Evolutionary conservation across 2,113 vertebrate genomes (phyloP).

Genomic region (Globicephala melas): DNA sequence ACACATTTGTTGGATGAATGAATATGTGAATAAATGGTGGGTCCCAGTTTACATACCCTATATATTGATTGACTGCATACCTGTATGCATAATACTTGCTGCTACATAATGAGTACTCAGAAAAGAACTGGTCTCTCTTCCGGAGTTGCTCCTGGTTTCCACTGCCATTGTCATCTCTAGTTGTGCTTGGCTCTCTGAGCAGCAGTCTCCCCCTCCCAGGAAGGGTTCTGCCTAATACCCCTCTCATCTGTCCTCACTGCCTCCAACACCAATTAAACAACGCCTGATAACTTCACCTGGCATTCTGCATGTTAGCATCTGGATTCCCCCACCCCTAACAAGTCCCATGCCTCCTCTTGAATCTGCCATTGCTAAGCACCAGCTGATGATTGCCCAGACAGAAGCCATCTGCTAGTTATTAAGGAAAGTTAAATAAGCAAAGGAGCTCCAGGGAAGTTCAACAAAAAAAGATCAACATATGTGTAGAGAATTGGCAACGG

Average conservation of each 20-base stretch:
- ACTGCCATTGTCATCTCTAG: background rate
- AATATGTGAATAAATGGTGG: background rate
- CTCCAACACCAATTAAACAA: conserved; percentile 54
- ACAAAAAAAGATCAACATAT: conserved; percentile 55
- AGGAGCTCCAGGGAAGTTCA: conserved; percentile 62
- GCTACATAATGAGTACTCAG: background rate
- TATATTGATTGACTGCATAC: background rate
- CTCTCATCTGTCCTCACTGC: conserved; percentile 11
- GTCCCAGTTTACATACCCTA: background rate
- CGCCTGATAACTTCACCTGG: conserved; percentile 55
- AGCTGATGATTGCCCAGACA: conserved; percentile 70
- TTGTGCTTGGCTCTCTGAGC: background rate
- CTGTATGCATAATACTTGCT: background rate
- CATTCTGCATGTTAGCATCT: conserved; percentile 63
- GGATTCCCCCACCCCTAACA: conserved; percentile 66
- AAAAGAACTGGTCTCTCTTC: background rate
- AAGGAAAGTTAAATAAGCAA: conserved; percentile 73
- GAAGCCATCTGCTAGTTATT: conserved; percentile 76
- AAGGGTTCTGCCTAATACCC: background rate
- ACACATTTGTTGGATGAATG: background rate
- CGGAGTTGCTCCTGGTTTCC: background rate
- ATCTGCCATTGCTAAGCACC: conserved; percentile 65
- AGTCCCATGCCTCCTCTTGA: conserved; percentile 70
- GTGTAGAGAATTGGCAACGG: conserved; percentile 50
- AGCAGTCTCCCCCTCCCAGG: background rate